Percentiles rank a stretch among this genome's conserved stretches.
These are phyloP conservation scores for Tetraneura akinire DNA, from an alignment of 1,140 invertebrate genomes.

Conservation along the genomic window DNA sequence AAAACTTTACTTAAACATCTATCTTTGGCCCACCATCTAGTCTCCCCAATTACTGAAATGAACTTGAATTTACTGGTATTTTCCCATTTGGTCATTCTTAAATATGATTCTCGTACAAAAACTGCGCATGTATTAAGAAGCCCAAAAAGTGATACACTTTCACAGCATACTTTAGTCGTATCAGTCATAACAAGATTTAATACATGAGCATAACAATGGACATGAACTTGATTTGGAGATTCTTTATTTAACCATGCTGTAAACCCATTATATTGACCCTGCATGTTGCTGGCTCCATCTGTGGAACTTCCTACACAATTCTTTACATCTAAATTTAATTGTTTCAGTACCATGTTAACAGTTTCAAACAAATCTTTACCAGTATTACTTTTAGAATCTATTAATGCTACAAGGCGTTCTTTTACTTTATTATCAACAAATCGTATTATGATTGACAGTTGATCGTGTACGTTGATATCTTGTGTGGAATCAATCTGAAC, in stretches of 20 bases:
- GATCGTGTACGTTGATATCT: not conserved
- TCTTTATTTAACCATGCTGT: constrained; percentile 8
- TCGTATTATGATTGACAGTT: not conserved
- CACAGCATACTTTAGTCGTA: not conserved
- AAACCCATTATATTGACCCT: constrained; percentile 12
- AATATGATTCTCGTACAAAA: not conserved
- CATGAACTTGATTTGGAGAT: no score
- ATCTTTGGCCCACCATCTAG: not conserved
- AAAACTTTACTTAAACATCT: not conserved
- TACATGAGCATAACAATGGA: not conserved
- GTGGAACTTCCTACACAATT: constrained; percentile 14
- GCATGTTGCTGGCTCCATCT: constrained; percentile 52
- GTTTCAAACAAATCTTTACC: not conserved
- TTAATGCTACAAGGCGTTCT: not conserved
- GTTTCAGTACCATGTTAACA: not conserved
- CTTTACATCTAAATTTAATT: constrained; percentile 2
- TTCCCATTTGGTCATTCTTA: not conserved
- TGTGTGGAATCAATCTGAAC: no score
- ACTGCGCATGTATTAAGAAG: not conserved
- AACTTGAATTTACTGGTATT: not conserved
- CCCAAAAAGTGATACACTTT: not conserved
- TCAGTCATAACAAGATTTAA: not conserved
- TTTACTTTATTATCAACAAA: not conserved
- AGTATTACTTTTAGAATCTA: not conserved
- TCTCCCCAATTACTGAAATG: not conserved